phyloP scores from a whole-genome alignment of 2,888 invertebrate species.

The Plusia festucae region DNA sequence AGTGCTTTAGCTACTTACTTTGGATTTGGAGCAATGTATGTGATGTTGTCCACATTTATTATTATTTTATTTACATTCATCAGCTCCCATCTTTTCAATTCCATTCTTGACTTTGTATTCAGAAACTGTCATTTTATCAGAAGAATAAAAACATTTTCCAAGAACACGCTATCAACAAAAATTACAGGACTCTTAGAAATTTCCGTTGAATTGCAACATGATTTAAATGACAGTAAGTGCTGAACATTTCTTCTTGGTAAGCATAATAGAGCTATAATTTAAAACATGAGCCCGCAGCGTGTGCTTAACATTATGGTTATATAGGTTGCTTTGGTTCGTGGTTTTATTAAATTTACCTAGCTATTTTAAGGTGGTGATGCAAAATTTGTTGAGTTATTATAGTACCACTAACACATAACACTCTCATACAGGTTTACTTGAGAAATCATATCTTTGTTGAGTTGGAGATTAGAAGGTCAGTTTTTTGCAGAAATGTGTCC shows the following conservation, averaged over 20 bases:
- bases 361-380: background rate
- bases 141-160: background rate
- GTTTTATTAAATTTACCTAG: slow-evolving; percentile 35
- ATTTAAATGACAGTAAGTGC: slow-evolving; percentile 39
- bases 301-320: slow-evolving; percentile 51
- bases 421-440: no score
- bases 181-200: slow-evolving; percentile 10
- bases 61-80: no score
- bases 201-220: slow-evolving; percentile 37
- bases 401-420: no score
- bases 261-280: slow-evolving; percentile 53
- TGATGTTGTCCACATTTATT: no score
- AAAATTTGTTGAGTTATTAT: background rate
- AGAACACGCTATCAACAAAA: background rate
- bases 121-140: no score
- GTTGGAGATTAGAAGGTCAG: no score
- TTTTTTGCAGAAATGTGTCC: no score
- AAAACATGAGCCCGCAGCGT: slow-evolving; percentile 42
- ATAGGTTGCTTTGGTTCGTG: slow-evolving; percentile 12
- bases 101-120: background rate
- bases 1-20: no score
- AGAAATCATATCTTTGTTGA: no score
- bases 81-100: no score
- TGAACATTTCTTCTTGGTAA: slow-evolving; percentile 30
- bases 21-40: no score